Conservation (phyloP, 2,113 vertebrate genomes). For the Canis aureus region DNA sequence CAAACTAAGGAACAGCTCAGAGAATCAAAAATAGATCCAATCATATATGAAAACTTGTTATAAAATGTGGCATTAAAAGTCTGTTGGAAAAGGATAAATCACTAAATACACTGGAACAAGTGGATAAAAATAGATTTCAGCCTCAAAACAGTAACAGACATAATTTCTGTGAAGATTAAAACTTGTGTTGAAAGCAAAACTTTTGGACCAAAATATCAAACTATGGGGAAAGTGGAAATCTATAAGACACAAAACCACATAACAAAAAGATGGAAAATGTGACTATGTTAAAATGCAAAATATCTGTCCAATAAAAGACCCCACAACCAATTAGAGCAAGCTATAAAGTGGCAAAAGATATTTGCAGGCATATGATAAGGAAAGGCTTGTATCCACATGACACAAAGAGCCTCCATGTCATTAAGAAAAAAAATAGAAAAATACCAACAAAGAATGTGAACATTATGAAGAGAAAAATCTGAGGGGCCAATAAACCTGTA, state of each 20-base stretch:
- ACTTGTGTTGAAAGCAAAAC: conserved; percentile 5
- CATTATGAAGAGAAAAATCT: conserved; percentile 2
- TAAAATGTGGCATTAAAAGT: conserved; percentile 20
- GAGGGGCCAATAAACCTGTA: not conserved
- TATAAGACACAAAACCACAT: not conserved
- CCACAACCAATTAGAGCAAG: not conserved
- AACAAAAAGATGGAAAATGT: not conserved
- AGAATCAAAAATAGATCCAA: conserved; percentile 12
- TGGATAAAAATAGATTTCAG: not conserved
- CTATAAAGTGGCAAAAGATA: not conserved
- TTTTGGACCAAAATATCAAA: conserved; percentile 6
- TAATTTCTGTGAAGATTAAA: not conserved
- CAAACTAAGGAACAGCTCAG: not conserved
- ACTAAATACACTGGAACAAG: conserved; percentile 3
- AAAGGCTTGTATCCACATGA: not conserved
- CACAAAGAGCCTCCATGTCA: not conserved
- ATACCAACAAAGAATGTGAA: not conserved
- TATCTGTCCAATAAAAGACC: not conserved
- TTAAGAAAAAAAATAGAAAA: not conserved
- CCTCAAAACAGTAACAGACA: not conserved
- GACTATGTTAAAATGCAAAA: not conserved
- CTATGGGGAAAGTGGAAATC: not conserved
- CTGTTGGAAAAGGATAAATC: not conserved
- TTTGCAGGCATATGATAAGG: not conserved
- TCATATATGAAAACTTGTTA: not conserved